Percentiles rank a stretch among this genome's conserved stretches.
These are phyloP conservation scores for Hartigia nigra DNA, from an alignment of 2,888 invertebrate genomes.

Conservation along the genomic window DNA sequence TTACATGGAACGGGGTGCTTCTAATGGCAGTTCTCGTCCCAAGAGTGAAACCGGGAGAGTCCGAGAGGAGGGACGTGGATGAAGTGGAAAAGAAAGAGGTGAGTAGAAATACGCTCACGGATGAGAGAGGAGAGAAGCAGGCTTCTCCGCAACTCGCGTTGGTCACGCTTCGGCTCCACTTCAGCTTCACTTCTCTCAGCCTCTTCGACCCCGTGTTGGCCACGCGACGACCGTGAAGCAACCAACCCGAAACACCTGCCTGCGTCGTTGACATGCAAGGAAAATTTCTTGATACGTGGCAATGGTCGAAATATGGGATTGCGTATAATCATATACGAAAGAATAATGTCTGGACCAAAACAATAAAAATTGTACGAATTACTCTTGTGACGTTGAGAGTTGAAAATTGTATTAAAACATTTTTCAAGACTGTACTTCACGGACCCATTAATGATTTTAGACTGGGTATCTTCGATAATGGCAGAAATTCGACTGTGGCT, in stretches of 20 bases:
- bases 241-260: constrained; percentile 46
- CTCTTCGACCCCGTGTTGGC: constrained; percentile 30
- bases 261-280: constrained; percentile 50
- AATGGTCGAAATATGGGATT: background rate
- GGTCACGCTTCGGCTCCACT: constrained; percentile 52
- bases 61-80: constrained; percentile 24
- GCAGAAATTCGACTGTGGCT: background rate
- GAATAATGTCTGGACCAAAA: background rate
- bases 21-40: constrained; percentile 57
- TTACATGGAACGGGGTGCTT: constrained; percentile 59
- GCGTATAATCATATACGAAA: background rate
- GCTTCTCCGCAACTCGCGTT: constrained; percentile 35
- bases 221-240: constrained; percentile 20
- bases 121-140: constrained; percentile 10
- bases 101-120: constrained; percentile 2
- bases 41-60: constrained; percentile 27
- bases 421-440: background rate
- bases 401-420: background rate
- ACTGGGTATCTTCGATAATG: background rate
- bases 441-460: background rate
- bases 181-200: constrained; percentile 36
- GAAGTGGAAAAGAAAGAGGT: constrained; percentile 26
- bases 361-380: background rate
- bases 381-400: background rate
- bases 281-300: constrained; percentile 39